Percentiles rank a stretch among this genome's conserved stretches.
These are phyloP conservation scores for Aurelia coerulea DNA, from an alignment of 30 jellyfish, hydroid and myxozoan genomes.

Conservation along the genomic window DNA sequence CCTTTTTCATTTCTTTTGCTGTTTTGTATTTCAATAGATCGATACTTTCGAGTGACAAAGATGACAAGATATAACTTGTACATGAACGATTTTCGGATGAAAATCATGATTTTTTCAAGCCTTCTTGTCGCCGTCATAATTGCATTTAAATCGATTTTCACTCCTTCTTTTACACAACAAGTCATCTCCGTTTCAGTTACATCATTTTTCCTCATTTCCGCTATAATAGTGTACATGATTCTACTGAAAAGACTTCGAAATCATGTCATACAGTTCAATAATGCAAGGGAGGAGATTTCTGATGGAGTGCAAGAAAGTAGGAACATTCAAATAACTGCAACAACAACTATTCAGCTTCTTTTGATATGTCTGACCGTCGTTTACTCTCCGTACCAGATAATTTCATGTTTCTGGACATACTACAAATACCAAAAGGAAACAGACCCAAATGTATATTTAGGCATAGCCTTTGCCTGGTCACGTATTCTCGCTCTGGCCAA, in stretches of 20 bases:
- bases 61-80: conserved; percentile 39
- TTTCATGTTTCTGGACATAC: conserved; percentile 28
- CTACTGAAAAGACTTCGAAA: no score
- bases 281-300: no score
- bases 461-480: conserved; percentile 7
- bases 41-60: conserved; percentile 52
- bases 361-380: conserved; percentile 31
- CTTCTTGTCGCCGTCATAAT: conserved; percentile 12
- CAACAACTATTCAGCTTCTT: conserved; percentile 49
- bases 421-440: conserved; percentile 17
- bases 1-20: conserved; percentile 50
- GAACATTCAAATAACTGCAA: conserved; percentile 49
- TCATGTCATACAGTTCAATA: no score
- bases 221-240: no score
- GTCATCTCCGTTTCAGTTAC: neutral
- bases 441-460: neutral
- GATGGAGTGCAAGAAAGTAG: neutral
- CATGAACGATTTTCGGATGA: conserved; percentile 58
- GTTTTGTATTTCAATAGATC: conserved; percentile 31
- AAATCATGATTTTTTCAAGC: conserved; percentile 16
- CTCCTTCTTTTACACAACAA: conserved; percentile 22
- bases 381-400: conserved; percentile 43
- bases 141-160: neutral
- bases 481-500: conserved; percentile 22
- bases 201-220: neutral